These are phyloP conservation scores for Harpagoxenus sublaevis DNA, from an alignment of 2,888 invertebrate genomes.

Conservation along the genomic window DNA sequence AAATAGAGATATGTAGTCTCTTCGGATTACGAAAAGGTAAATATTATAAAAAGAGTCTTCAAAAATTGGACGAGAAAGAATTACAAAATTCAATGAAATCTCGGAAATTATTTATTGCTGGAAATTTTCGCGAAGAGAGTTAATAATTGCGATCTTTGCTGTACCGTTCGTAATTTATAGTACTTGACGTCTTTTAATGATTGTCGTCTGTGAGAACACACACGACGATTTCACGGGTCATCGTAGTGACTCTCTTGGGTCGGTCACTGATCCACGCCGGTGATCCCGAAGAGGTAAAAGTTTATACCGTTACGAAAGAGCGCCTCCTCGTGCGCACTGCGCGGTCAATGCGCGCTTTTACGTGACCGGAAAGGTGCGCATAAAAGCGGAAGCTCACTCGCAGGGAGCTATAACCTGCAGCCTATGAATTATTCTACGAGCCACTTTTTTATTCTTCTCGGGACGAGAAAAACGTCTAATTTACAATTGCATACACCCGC, in stretches of 20 bases:
- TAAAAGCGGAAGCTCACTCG: slow-evolving; percentile 65
- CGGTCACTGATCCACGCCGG: slow-evolving; percentile 79
- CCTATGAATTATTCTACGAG: not conserved
- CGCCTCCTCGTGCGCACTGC: slow-evolving; percentile 54
- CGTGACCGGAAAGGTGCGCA: slow-evolving; percentile 43
- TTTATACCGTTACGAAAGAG: slow-evolving; percentile 74
- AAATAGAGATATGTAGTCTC: not conserved
- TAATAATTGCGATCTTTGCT: not conserved
- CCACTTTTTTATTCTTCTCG: not conserved
- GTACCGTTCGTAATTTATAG: not conserved
- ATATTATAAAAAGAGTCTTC: not conserved
- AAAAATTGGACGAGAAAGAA: not conserved
- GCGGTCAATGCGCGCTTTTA: slow-evolving; percentile 67
- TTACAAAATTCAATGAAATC: not conserved
- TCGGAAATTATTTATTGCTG: not conserved
- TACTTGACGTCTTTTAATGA: not conserved
- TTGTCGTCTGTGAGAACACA: slow-evolving; percentile 18
- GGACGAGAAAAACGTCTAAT: not conserved
- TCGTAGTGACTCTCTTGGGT: slow-evolving; percentile 70
- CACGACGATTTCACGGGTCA: slow-evolving; percentile 72
- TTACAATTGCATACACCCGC: not conserved
- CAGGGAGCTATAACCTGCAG: not conserved
- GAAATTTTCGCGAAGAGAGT: not conserved
- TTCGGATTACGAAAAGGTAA: not conserved
- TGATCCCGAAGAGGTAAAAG: slow-evolving; percentile 72